Evolutionary conservation across 2,888 invertebrate species (phyloP), one percentile per base, ranked within the genome.

Genomic region (Pimpla rufipes): DNA sequence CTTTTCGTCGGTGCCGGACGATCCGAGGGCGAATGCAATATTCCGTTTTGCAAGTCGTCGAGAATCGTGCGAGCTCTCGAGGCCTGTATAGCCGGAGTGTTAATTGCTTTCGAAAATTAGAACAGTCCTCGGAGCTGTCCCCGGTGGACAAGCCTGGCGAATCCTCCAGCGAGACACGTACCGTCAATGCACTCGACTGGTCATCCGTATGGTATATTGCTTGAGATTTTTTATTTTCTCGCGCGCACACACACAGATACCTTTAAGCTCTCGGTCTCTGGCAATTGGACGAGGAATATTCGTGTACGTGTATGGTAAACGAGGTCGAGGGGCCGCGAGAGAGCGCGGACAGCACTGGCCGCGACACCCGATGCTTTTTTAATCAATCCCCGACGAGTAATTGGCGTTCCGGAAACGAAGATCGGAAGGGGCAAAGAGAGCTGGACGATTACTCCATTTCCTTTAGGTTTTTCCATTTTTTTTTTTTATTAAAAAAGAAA

Each of bases 351-450:
- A 57, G 68, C 21, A 71, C 55, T 50, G n/a, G 50, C 40, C 35
- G 76, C 66, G 75, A 71, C 70, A 66, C 45, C 70, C 70, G 64
- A 79, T 42, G 55, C 74, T 75, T 77, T 81, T 81, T 70, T 62
- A 79, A 79, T 79, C 82, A 83, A 83, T 75, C 68, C 68, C 50
- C 68, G 55, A 76, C 42, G 59, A 79, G 83, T 83, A 83, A 83
- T 83, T 79, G 75, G 70, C 71, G 74, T 75, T 75, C 74, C 29
- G 79, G 35, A 79, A 75, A 66, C 37, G 55, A 55, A 79, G 70
- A 75, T 74, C 42, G 66, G 59, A 73, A 55, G 45, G 47, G 45
- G 40, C 35, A 37, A 71, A 67, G 55, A 73, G 76, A 67, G 47
- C 47, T 37, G 45, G 16, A 35, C 52, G 37, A 67, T 68, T 57